Base-by-base conservation (phyloP, 2,888 invertebrate genomes). In the Vandiemenella viatica region DNA sequence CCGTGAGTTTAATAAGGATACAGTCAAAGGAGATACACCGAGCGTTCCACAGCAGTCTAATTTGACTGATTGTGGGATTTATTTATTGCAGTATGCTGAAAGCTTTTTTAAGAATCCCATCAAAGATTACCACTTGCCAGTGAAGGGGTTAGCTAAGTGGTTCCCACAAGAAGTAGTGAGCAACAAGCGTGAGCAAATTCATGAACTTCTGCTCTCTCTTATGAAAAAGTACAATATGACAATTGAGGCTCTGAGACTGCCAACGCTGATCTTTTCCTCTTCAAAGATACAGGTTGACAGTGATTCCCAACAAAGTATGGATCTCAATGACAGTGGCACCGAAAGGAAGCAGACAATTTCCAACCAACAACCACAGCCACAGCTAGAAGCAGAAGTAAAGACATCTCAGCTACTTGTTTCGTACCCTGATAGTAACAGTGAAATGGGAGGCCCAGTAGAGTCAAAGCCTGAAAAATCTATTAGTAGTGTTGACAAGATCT, bases 21-120 rank as follows among this genome's bases (percentile, higher is more conserved):
- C 81, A 41, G 86, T 95, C 59, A 84, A 84, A 61, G 93, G 92
- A 5, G 79, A 81, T 55, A 81, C 80, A 60, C 89, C 90, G 0
- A 87, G 86, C 70, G 89, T 92, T 55, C 97, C 97, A 13, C 93
- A 96, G 64, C 98, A 98, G 69, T 87, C 83, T 56, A 98, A 98
- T 71, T 92, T 84, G 63, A 89, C 87, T 37, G 98, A 98, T 66
- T 98, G 98, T 68, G 98, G 98, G 1, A 71, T 97, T 13, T 98
- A 87, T 67, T 73, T 97, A 51, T 70, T 98, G 48, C 93, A 97
- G 65, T 98, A 95, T 72, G 92, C 91, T 5, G 96, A 98, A 69
- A 85, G 85, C 52, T 96, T 98, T 70, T 93, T 95, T 66, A 77
- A 81, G 85, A 78, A 80, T 61, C 91, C 92, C 1, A 79, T 93